Evolutionary conservation across 2,888 invertebrate genomes (phyloP), one percentile per base, ranked within the genome.

Genomic region (Cinara cedri): DNA sequence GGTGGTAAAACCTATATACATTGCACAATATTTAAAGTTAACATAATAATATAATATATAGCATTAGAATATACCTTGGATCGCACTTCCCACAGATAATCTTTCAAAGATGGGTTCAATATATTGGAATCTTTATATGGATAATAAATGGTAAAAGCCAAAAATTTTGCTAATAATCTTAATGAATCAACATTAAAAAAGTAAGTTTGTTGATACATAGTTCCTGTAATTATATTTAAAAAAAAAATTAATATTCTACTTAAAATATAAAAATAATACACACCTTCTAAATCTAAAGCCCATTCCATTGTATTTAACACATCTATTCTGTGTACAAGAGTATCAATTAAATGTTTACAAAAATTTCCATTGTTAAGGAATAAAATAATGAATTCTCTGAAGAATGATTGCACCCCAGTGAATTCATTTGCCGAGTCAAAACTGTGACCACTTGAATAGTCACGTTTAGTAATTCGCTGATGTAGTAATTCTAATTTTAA

Each of bases 381-480:
- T 21, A 62, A 34, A 19, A 21, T 62, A 8, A n/a, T 42, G 1
- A 78, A 62, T 60, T 70, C 60, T 51, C 60, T 68, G n/a, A 78
- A 78, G 19, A 78, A 78, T 10, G 19, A 26, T 78, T 78, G 78
- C 8, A 78, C 62, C 0, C 78, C 78, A 51, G 78, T 46, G 51
- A 78, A 78, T 70, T 78, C 78, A 24, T 70, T 70, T n/a, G 78
- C 57, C 2, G 51, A 70, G 51, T 78, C 42, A 60, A 70, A 24
- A 51, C 44, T 70, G 51, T 49, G 9, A 9, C 78, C 78, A 62
- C 78, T 78, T 34, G 78, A 70, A 60, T 78, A 78, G 4, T 78
- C 78, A 24, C 78, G 78, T 49, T 70, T 78, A 21, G 78, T 78
- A 21, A 78, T 78, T 49, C 78, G 60, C 46, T 78, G 78, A 70